Base-by-base conservation (phyloP, 1,140 invertebrate genomes). In the Aphelenchoides avenae region DNA sequence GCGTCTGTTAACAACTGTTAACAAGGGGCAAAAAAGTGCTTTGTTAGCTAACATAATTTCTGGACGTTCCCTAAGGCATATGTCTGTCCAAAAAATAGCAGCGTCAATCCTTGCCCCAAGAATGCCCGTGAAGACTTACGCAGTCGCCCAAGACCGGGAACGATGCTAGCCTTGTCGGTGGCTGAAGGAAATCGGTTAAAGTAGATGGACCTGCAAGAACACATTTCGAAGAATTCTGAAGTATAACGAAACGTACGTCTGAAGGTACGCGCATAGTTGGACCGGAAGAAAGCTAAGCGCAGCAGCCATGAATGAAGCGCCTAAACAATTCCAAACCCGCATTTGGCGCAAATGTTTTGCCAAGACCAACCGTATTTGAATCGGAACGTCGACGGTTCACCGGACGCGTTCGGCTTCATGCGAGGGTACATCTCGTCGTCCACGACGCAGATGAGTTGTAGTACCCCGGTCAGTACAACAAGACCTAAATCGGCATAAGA, bases 341-440 rank as follows among this genome's bases (percentile, higher is more conserved):
- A 11, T 43, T 26, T 26, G 42, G 1, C 11, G n/a, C 15, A 15
- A 43, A 57, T 20, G 4, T n/a, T n/a, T n/a, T n/a, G n/a, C n/a
- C n/a, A n/a, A n/a, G n/a, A n/a, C n/a, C n/a, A 22, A 55, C 61
- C 61, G 52, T 61, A 61, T 24, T 33, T 20, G 41, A 52, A 61
- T 29, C 29, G 34, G 24, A 61, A 61, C 22, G 34, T 15, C 4
- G 58, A 63, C 26, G 61, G 58, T 29, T 61, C 58, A 4, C 58
- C 58, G 20, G 61, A 29, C 9, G 61, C 42, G 24, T 54, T 65
- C 22, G 58, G 57, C 27, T 61, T 61, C 58, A 61, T 62, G 34
- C 58, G 36, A 3, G 57, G 61, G 4, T 39, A 29, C 61, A 65
- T 61, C 42, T 61, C 58, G 31, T 61, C 58, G 59, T 61, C 58